These are phyloP conservation scores for Scarus forsteni DNA, from an alignment of 2,797 vertebrate species.

Conservation along the genomic window DNA sequence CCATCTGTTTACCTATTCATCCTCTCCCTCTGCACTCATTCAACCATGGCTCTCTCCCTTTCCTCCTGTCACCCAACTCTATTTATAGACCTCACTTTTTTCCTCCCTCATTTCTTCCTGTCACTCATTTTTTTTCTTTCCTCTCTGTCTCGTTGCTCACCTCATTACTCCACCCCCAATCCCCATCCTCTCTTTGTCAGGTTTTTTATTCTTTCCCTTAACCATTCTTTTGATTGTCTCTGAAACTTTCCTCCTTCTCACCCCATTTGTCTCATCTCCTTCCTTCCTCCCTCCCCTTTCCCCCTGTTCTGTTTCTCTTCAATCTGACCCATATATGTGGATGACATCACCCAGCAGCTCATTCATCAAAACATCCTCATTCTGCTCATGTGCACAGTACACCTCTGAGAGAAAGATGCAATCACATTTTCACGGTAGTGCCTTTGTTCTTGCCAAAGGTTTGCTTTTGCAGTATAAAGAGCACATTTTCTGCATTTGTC, in stretches of 20 bases:
- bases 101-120: constrained; percentile 21
- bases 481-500: background rate
- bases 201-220: background rate
- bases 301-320: constrained; percentile 7
- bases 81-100: constrained; percentile 49
- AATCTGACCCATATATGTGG: constrained; percentile 37
- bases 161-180: background rate
- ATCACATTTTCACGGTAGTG: background rate
- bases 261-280: background rate
- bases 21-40: constrained; percentile 18
- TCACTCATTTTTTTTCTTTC: constrained; percentile 36
- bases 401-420: background rate
- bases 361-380: constrained; percentile 34
- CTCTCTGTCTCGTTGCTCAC: background rate
- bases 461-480: background rate
- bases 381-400: constrained; percentile 1
- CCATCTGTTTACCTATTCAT: constrained; percentile 45
- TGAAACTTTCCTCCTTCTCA: background rate
- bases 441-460: constrained; percentile 1
- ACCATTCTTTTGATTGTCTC: background rate
- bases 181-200: background rate
- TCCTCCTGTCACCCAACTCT: constrained; percentile 32
- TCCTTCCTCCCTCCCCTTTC: background rate
- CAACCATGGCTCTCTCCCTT: constrained; percentile 5
- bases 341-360: constrained; percentile 46